These are phyloP conservation scores for Zalophus californianus DNA, from an alignment of 2,797 vertebrate species.

Conservation along the genomic window DNA sequence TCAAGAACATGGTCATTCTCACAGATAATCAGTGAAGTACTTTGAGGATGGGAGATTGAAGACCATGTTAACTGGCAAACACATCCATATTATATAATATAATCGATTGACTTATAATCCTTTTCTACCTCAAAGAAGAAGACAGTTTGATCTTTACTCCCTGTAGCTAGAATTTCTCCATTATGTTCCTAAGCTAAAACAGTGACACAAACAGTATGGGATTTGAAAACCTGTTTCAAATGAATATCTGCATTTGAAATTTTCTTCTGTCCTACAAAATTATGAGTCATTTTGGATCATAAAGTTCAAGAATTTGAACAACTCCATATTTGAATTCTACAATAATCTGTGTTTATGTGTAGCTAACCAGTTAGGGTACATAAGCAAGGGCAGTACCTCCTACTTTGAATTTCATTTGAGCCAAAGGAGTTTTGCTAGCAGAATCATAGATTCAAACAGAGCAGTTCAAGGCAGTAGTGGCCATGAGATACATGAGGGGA, in stretches of 20 bases:
- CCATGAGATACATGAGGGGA: neutral
- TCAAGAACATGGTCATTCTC: constrained; percentile 92
- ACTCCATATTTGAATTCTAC: constrained; percentile 96
- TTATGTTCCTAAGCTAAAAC: constrained; percentile 92
- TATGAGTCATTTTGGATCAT: constrained; percentile 86
- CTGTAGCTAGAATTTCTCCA: constrained; percentile 93
- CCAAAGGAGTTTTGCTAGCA: constrained; percentile 89
- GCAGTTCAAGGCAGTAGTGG: constrained; percentile 57
- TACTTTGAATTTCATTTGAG: constrained; percentile 90
- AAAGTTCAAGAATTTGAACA: constrained; percentile 95
- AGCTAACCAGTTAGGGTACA: constrained; percentile 89
- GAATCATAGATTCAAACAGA: constrained; percentile 95
- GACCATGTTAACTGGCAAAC: constrained; percentile 94
- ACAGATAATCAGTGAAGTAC: constrained; percentile 93
- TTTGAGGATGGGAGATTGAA: constrained; percentile 88
- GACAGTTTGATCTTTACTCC: constrained; percentile 94
- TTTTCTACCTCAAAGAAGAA: constrained; percentile 94
- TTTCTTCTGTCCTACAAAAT: constrained; percentile 65
- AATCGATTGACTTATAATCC: constrained; percentile 92
- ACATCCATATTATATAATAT: constrained; percentile 92
- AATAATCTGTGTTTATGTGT: constrained; percentile 89
- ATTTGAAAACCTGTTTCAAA: constrained; percentile 94
- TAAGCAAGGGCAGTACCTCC: constrained; percentile 94
- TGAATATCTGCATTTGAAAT: constrained; percentile 86
- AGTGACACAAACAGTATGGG: constrained; percentile 91